Percentiles rank a stretch among this genome's conserved stretches.
These are phyloP conservation scores for Dryas iulia DNA, from an alignment of 1,140 invertebrate genomes.

Conservation along the genomic window DNA sequence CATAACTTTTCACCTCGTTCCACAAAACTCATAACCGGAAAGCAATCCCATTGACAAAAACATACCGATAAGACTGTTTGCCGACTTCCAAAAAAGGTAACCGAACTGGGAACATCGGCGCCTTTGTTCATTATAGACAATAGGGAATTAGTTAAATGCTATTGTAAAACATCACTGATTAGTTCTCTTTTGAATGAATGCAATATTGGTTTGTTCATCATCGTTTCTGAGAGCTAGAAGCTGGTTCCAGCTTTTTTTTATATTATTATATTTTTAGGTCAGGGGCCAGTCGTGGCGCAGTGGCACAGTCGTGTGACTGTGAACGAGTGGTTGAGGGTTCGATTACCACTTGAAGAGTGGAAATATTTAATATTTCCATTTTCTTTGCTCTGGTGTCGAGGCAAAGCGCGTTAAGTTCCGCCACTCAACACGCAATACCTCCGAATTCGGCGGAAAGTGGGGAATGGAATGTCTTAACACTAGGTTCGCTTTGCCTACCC, in stretches of 20 bases:
- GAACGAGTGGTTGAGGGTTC: no score
- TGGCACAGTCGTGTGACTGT: no score
- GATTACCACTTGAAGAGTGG: no score
- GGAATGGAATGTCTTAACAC: no score
- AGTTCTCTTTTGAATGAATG: conserved; percentile 1
- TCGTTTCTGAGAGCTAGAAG: not conserved
- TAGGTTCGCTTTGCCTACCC: no score
- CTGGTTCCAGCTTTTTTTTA: not conserved
- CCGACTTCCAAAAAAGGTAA: conserved; percentile 24
- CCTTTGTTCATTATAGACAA: conserved; percentile 49
- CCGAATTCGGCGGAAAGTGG: no score
- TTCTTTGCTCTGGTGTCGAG: no score
- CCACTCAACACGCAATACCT: no score
- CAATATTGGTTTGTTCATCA: not conserved
- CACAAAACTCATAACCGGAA: conserved; percentile 31
- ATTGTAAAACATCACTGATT: conserved; percentile 15
- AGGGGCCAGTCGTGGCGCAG: no score
- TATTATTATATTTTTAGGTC: no score
- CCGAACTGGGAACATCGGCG: conserved; percentile 34
- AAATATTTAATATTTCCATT: no score
- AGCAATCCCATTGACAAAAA: conserved; percentile 20
- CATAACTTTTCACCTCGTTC: conserved; percentile 22
- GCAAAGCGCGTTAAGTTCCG: no score
- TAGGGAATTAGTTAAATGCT: conserved; percentile 39
- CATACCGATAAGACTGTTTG: conserved; percentile 43